Evolutionary conservation across 2,113 vertebrate species (phyloP).

Genomic region (Holacanthus passer): DNA sequence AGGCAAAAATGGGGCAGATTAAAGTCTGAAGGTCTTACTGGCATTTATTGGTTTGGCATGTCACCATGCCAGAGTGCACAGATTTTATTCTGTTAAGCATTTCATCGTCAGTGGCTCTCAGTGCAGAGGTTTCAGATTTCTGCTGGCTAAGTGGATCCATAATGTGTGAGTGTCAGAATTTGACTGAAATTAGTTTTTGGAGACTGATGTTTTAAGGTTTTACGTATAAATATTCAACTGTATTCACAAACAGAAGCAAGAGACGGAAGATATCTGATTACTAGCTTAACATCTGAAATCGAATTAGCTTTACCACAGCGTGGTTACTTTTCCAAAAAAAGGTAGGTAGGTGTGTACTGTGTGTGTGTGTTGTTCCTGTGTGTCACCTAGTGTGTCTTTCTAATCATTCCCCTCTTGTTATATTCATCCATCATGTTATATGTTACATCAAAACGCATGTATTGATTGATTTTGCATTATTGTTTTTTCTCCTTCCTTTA

Average conservation of each 20-base stretch:
- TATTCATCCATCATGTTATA: background rate
- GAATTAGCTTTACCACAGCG: background rate
- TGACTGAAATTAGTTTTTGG: background rate
- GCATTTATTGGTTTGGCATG: conserved; percentile 22
- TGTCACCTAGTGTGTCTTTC: conserved; percentile 13
- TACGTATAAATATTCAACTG: background rate
- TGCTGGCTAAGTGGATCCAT: background rate
- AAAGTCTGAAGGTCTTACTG: conserved; percentile 20
- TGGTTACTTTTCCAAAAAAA: background rate
- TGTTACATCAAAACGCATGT: conserved; percentile 19
- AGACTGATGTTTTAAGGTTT: conserved; percentile 7
- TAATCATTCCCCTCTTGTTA: background rate
- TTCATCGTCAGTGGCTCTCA: background rate
- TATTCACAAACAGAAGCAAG: background rate
- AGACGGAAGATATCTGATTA: background rate
- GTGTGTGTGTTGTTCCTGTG: background rate
- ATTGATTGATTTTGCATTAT: conserved; percentile 39
- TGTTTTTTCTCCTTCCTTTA: conserved; percentile 31
- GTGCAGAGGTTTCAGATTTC: conserved; percentile 21
- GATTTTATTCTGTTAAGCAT: background rate
- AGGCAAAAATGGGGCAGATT: conserved; percentile 23
- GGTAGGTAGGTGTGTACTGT: background rate
- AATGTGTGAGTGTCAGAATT: background rate
- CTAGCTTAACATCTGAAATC: background rate
- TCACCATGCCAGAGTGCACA: background rate